Base-by-base conservation (phyloP, 2,797 vertebrate species). In the Lagocephalus sceleratus region DNA sequence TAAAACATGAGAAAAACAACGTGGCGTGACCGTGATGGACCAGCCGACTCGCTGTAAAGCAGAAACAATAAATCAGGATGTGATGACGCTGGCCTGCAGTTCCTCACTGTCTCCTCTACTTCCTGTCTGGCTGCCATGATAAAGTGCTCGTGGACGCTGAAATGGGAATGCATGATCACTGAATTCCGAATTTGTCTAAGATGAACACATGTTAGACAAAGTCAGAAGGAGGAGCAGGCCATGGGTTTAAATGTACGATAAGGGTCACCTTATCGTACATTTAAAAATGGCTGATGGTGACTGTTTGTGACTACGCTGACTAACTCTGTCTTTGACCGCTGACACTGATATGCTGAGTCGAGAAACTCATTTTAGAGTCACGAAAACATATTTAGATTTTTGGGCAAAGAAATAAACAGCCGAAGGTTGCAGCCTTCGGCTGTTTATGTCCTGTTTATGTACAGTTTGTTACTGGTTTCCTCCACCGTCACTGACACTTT, bases 161-260 rank as follows among this genome's bases (percentile, higher is more conserved):
- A 70, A 87, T 87, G 87, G 66, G 35, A 76, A 79, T 72, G 72
- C 58, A 23, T 76, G 72, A 69, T 68, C 79, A 63, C 63, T 45
- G 60, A 63, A 82, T 90, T 92, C 89, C 90, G 90, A 89, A 89
- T 91, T 90, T 90, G 87, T 81, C 76, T 89, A 90, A 76, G 73
- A 91, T 88, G 87, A 54, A 73, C 64, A 74, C 82, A 90, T 72
- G 83, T 85, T 90, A 89, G 83, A 62, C 89, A 91, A 85, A 89
- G 90, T 86, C 90, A 91, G 90, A 91, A 90, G 69, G 75, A 83
- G 72, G 62, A 52, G 70, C 60, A 19, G 6, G 81, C 85, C 85
- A 73, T 79, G 66, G 67, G 74, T 90, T 91, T 90, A 91, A 90
- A 91, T 90, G 89, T 89, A 90, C 82, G 79, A 89, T 88, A 89